These are phyloP conservation scores for Triops cancriformis DNA, from an alignment of 1,140 invertebrate species.

Conservation along the genomic window DNA sequence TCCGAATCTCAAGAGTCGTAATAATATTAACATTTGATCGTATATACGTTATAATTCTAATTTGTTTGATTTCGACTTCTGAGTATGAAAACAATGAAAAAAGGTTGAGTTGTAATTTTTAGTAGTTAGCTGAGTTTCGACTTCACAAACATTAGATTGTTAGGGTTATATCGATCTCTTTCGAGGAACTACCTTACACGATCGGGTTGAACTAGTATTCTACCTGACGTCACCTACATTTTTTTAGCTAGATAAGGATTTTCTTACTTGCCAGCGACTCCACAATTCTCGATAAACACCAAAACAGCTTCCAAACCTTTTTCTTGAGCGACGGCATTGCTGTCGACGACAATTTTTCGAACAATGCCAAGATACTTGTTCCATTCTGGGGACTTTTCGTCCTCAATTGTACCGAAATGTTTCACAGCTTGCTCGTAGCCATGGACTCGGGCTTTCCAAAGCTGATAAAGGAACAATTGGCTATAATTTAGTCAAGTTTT, in stretches of 20 bases:
- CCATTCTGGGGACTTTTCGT: slow-evolving; percentile 90
- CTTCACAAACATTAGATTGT: too few species aligned
- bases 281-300: slow-evolving; percentile 82
- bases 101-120: too few species aligned
- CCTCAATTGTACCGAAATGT: slow-evolving; percentile 70
- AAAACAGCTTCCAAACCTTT: slow-evolving; percentile 88
- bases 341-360: slow-evolving; percentile 91
- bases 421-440: slow-evolving; percentile 91
- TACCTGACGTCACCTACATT: too few species aligned
- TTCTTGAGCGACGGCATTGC: slow-evolving; percentile 90
- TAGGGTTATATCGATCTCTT: too few species aligned
- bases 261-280: slow-evolving; percentile 61
- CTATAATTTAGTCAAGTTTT: slow-evolving; percentile 14
- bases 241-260: neutral
- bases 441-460: slow-evolving; percentile 87
- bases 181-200: neutral
- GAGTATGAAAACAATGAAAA: too few species aligned
- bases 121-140: too few species aligned
- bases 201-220: too few species aligned
- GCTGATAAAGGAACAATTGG: slow-evolving; percentile 40
- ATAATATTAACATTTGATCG: too few species aligned
- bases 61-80: too few species aligned
- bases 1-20: too few species aligned
- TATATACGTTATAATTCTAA: too few species aligned
- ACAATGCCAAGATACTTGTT: slow-evolving; percentile 81